phyloP scores from a whole-genome alignment of 1,140 invertebrate species.

The Andrena cerasifolii region DNA sequence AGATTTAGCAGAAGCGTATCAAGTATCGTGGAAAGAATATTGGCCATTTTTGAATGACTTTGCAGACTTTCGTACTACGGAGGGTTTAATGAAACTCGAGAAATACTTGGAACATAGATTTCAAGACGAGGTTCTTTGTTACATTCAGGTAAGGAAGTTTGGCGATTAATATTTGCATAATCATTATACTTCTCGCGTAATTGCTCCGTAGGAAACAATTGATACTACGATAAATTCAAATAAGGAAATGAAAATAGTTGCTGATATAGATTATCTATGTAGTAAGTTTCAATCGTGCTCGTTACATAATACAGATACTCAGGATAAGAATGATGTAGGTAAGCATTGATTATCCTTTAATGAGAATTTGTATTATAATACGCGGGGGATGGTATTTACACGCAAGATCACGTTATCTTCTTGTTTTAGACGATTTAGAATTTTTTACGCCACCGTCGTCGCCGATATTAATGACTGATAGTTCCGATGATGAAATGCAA shows the following conservation, averaged over 20 bases:
- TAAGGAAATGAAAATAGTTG: constrained; percentile 27
- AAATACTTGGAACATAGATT: constrained; percentile 85
- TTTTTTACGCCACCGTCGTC: constrained; percentile 82
- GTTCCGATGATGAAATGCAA: constrained; percentile 76
- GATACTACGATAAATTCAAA: neutral
- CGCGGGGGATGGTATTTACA: neutral
- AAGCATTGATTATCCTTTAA: constrained; percentile 35
- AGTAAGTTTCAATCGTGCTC: constrained; percentile 46
- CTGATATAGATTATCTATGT: constrained; percentile 53
- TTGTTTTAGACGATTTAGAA: constrained; percentile 51
- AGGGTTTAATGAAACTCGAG: constrained; percentile 89
- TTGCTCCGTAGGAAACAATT: constrained; percentile 43
- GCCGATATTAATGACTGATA: constrained; percentile 64
- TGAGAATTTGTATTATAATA: constrained; percentile 7
- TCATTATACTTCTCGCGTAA: neutral
- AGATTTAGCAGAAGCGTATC: constrained; percentile 87
- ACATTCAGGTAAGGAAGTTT: constrained; percentile 37
- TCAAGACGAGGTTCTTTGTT: constrained; percentile 46
- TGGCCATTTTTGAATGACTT: constrained; percentile 94
- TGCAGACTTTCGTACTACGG: constrained; percentile 87
- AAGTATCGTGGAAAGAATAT: constrained; percentile 94
- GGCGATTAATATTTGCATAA: constrained; percentile 31
- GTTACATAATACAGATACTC: constrained; percentile 22
- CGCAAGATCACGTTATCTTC: constrained; percentile 11
- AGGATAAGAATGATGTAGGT: constrained; percentile 56